A percentile compares a stretch with the other conserved stretches of the same genome.
Conservation (phyloP, 1,140 invertebrate genomes). For the Brachionus manjavacas region DNA sequence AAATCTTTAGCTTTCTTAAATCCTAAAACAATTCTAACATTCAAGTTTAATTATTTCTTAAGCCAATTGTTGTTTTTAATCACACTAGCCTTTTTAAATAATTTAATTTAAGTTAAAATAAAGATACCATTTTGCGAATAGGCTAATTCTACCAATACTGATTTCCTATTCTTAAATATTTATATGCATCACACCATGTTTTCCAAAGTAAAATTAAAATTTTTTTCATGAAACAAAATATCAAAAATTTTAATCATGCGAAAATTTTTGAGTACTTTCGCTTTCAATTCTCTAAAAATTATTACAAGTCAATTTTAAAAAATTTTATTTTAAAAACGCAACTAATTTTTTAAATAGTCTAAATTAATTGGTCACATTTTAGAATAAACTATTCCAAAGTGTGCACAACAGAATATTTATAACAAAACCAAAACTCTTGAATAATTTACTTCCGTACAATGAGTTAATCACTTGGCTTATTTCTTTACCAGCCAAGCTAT, state of each 20-base stretch:
- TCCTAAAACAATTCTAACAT: no score
- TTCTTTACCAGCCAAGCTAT: neutral
- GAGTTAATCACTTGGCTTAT: neutral
- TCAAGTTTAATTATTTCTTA: no score
- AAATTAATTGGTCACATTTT: neutral
- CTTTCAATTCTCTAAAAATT: neutral
- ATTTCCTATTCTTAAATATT: no score
- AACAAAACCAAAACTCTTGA: constrained; percentile 14
- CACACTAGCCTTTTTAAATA: no score
- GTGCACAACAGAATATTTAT: constrained; percentile 27
- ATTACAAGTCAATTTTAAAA: neutral
- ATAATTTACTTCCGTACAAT: neutral
- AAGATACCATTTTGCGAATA: no score
- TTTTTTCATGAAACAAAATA: no score
- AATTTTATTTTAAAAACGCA: neutral
- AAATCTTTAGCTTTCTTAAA: no score
- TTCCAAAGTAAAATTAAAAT: no score
- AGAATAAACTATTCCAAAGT: constrained; percentile 31
- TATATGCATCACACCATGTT: no score
- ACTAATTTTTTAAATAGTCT: neutral
- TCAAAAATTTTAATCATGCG: neutral
- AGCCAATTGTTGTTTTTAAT: no score
- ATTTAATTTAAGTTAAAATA: no score
- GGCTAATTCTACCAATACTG: no score
- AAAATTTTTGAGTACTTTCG: constrained; percentile 1